Base-by-base conservation (phyloP, 2,113 vertebrate species). In the Lophura nycthemera region DNA sequence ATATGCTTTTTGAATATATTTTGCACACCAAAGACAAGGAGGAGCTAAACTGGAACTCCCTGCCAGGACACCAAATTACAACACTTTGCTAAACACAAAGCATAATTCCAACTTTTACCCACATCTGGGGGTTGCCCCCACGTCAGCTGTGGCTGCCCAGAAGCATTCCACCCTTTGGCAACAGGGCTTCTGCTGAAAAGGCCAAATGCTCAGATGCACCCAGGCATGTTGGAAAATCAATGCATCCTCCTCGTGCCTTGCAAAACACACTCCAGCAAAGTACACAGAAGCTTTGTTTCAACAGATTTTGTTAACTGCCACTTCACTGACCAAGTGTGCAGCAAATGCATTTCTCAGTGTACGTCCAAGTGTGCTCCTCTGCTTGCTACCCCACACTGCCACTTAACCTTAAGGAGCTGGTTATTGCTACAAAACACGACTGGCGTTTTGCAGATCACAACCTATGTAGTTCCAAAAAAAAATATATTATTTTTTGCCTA, bases 231-330 rank as follows among this genome's bases (percentile, higher is more conserved):
- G 77, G 30, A 21, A 85, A 67, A 32, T 36, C 74, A 61, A 11
- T 3, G 0, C 9, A 10, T 7, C 42, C 4, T 27, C 42, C 30
- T 40, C 1, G 2, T 1, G 10, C 29, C 32, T 52, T 9, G 14
- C 34, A 76, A 29, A 42, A 42, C 16, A 2, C 30, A 7, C 19
- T 11, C 40, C 13, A 40, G 20, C 0, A 45, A 19, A 81, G 43
- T 0, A 45, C 52, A 45, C 38, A 59, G 19, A 78, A 87, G 15
- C 8, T 92, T 63, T 8, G 10, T 30, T 86, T 4, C 6, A 8
- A 10, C 36, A 17, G 21, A 2, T 83, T 79, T 36, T 71, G 47
- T 67, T n/a, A 27, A 38, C 38, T 64, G 50, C 9, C 29, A 27
- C 40, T 15, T 65, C 70, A 4, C 1, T 0, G 34, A 56, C 8